These are phyloP conservation scores for Megaceryle alcyon DNA, from an alignment of 2,797 vertebrate species.

Conservation along the genomic window DNA sequence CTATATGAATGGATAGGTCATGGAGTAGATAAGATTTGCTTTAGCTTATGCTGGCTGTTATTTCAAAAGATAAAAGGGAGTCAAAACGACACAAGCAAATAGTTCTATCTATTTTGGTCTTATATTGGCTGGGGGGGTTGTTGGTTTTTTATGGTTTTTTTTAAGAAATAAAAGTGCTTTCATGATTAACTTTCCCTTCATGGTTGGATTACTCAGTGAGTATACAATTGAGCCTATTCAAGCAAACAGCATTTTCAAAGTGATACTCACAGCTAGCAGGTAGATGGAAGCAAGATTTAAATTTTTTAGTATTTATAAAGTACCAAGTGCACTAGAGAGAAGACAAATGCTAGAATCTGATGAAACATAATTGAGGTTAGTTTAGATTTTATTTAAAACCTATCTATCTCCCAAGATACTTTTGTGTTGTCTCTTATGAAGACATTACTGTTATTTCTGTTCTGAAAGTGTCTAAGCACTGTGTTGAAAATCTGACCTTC, in stretches of 20 bases:
- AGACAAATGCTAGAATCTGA: background rate
- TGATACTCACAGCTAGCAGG: background rate
- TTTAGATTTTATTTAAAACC: background rate
- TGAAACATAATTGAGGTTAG: background rate
- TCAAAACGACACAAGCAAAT: background rate
- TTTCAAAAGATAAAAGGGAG: background rate
- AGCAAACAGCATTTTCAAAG: background rate
- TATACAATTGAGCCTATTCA: background rate
- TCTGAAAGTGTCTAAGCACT: background rate
- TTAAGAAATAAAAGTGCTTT: background rate
- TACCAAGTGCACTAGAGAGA: background rate
- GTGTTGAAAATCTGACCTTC: background rate
- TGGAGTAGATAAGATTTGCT: background rate
- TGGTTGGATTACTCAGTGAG: background rate
- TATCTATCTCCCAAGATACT: background rate
- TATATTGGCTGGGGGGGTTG: background rate
- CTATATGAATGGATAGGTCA: background rate
- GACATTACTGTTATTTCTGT: background rate
- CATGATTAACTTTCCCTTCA: background rate
- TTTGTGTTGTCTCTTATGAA: background rate
- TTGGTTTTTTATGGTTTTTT: background rate
- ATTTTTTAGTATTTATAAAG: background rate
- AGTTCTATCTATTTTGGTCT: background rate
- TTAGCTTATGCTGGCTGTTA: background rate
- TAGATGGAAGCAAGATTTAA: background rate